Conservation (phyloP, 2,888 invertebrate genomes). For the Andrena trimmerana region DNA sequence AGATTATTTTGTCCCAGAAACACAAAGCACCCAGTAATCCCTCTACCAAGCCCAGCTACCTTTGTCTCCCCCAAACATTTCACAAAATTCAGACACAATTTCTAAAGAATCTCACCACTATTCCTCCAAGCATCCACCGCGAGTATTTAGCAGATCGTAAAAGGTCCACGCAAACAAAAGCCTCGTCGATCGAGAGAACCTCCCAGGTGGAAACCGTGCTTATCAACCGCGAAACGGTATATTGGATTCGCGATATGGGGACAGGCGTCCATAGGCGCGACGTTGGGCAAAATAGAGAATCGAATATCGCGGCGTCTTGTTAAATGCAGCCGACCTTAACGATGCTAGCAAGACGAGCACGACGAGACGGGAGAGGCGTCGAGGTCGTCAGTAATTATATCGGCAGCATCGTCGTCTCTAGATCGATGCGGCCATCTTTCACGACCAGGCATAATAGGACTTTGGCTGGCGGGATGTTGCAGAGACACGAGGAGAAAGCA, state of each 20-base stretch:
- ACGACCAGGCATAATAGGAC: constrained; percentile 32
- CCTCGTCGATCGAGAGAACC: constrained; percentile 8
- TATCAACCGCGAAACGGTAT: constrained; percentile 22
- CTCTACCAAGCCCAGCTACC: no score
- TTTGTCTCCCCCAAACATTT: no score
- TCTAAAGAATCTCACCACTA: no score
- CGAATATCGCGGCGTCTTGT: constrained; percentile 36
- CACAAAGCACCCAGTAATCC: no score
- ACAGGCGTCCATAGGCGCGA: constrained; percentile 11
- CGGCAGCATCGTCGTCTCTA: constrained; percentile 35
- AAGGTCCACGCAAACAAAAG: neutral
- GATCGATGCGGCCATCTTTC: constrained; percentile 62
- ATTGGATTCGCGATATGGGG: neutral
- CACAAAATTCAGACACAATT: no score
- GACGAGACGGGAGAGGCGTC: constrained; percentile 30
- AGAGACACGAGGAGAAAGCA: constrained; percentile 52
- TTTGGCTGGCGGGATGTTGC: constrained; percentile 10
- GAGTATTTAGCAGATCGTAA: no score
- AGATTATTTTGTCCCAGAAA: no score
- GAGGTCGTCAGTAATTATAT: constrained; percentile 65
- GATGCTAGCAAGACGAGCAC: constrained; percentile 37
- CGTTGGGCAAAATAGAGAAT: constrained; percentile 47
- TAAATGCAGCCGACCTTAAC: constrained; percentile 47
- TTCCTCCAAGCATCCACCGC: no score
- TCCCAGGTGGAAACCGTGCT: constrained; percentile 11